These are phyloP conservation scores for Phalanger gymnotis DNA, from an alignment of 2,797 vertebrate genomes.

Conservation along the genomic window DNA sequence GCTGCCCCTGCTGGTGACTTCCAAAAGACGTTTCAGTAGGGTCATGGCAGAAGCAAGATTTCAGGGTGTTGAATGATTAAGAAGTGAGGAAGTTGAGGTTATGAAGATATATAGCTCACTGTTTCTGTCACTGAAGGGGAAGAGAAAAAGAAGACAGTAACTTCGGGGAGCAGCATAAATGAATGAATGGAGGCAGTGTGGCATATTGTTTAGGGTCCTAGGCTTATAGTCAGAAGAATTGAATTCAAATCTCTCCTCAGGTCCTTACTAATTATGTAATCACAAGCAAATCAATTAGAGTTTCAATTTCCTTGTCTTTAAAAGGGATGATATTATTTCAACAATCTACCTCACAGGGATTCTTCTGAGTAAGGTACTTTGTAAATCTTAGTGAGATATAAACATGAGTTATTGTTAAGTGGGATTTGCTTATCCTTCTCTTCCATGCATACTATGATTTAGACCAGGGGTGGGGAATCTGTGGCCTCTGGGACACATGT, in stretches of 20 bases:
- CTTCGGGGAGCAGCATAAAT: not conserved
- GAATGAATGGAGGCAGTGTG: not conserved
- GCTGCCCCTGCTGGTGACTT: too few relatives aligned
- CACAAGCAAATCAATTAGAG: not conserved
- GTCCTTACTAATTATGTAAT: conserved; percentile 20
- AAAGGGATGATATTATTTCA: not conserved
- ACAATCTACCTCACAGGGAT: not conserved
- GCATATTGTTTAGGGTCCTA: not conserved
- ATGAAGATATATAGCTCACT: not conserved
- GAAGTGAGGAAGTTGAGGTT: not conserved
- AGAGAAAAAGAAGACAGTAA: not conserved
- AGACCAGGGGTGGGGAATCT: too few relatives aligned
- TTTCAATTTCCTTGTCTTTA: not conserved
- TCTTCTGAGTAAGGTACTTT: not conserved
- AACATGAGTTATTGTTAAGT: not conserved
- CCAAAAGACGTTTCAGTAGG: not conserved
- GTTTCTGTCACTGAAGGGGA: not conserved
- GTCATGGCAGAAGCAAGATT: not conserved
- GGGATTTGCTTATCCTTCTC: not conserved
- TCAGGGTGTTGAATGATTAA: not conserved
- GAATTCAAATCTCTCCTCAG: not conserved
- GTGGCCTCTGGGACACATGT: too few relatives aligned
- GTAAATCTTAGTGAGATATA: not conserved
- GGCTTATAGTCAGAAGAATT: not conserved
- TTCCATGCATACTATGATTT: not conserved